Evolutionary conservation across 2,888 invertebrate species (phyloP).

Genomic region (Parnassius smintheus): DNA sequence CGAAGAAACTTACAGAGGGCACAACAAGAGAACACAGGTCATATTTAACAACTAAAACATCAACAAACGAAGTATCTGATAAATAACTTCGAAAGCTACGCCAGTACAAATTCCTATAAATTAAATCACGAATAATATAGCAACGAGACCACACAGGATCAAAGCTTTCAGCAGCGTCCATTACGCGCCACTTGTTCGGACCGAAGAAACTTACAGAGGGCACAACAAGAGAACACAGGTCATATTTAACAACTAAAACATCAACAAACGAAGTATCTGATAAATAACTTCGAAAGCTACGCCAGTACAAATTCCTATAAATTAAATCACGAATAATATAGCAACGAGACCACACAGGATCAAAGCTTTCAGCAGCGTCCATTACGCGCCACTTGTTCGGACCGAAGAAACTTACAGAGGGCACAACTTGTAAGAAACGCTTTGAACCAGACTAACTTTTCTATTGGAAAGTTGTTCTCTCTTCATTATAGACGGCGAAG

Average conservation of each 20-base stretch:
- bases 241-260: not conserved
- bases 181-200: conserved; percentile 18
- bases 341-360: conserved; percentile 26
- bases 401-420: conserved; percentile 13
- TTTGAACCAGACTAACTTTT: conserved; percentile 5
- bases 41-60: not conserved
- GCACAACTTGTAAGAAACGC: conserved; percentile 9
- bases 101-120: conserved; percentile 20
- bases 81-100: conserved; percentile 13
- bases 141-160: conserved; percentile 25
- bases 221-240: conserved; percentile 7
- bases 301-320: conserved; percentile 19
- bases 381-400: conserved; percentile 20
- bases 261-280: conserved; percentile 7
- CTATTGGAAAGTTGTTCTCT: conserved; percentile 16
- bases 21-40: conserved; percentile 10
- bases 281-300: conserved; percentile 13
- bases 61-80: conserved; percentile 9
- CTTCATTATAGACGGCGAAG: not conserved
- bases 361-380: conserved; percentile 17
- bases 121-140: conserved; percentile 23
- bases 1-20: conserved; percentile 13
- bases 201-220: conserved; percentile 14
- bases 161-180: conserved; percentile 19
- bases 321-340: conserved; percentile 24